Conservation (phyloP, 2,113 vertebrate genomes). For the Hystrix cristata region DNA sequence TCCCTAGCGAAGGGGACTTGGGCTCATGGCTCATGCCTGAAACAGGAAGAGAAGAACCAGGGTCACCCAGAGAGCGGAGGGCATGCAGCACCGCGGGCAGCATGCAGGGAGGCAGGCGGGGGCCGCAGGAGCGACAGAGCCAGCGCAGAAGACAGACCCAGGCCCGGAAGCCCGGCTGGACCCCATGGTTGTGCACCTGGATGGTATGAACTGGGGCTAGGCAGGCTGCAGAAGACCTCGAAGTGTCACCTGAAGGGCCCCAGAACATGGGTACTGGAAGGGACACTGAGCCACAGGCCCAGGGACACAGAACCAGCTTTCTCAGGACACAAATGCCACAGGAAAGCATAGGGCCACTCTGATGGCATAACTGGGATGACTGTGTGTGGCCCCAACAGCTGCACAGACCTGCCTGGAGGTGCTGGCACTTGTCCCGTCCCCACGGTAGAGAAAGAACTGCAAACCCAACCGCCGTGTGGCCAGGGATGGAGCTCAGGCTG, state of each 20-base stretch:
- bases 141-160: background rate
- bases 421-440: background rate
- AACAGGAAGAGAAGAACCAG: conserved; percentile 84
- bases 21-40: conserved; percentile 99
- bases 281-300: background rate
- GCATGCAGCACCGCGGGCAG: background rate
- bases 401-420: background rate
- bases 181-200: fast-evolving
- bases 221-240: fast-evolving
- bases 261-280: background rate
- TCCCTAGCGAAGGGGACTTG: conserved; percentile 99
- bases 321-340: fast-evolving
- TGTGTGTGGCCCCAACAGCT: background rate
- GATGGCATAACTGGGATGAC: background rate
- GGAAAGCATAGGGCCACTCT: background rate
- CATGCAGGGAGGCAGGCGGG: background rate
- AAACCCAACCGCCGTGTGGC: background rate
- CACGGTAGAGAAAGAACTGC: background rate
- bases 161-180: background rate
- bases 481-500: background rate
- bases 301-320: background rate
- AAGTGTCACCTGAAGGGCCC: background rate
- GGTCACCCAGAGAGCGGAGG: conserved; percentile 78
- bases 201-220: fast-evolving
- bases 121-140: background rate